phyloP scores from a whole-genome alignment of 2,888 invertebrate species.

The Falcaria lacertinaria region DNA sequence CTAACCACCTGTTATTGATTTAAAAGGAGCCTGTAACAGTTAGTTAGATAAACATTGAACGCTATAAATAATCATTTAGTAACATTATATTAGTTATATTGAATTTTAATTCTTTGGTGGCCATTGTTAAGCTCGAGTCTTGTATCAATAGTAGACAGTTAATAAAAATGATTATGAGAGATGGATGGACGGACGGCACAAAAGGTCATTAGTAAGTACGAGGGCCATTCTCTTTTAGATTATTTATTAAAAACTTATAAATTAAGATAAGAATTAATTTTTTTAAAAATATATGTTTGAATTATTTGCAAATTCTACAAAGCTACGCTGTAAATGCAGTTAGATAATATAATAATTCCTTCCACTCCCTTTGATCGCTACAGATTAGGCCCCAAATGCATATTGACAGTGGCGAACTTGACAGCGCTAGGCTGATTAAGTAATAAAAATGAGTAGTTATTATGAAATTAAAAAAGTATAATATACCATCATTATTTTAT shows the following conservation, averaged over 20 bases:
- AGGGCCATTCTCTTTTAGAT: conserved; percentile 12
- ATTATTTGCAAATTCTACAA: too few species aligned
- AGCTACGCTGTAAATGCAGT: too few species aligned
- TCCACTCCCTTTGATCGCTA: too few species aligned
- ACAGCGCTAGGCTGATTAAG: too few species aligned
- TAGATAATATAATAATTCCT: too few species aligned
- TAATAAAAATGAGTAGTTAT: too few species aligned
- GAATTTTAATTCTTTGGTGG: neutral
- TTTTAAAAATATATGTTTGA: too few species aligned
- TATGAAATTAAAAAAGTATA: too few species aligned
- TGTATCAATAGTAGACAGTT: conserved; percentile 16
- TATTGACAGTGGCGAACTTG: too few species aligned
- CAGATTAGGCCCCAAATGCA: too few species aligned
- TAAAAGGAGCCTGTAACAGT: conserved; percentile 20
- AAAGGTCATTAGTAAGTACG: conserved; percentile 19
- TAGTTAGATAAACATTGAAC: conserved; percentile 30
- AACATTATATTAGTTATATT: conserved; percentile 1
- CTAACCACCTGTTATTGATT: neutral
- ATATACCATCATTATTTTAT: too few species aligned
- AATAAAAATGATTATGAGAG: conserved; percentile 18
- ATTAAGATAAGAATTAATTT: neutral
- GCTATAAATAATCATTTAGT: conserved; percentile 23
- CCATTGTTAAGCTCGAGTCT: conserved; percentile 23
- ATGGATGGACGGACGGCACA: conserved; percentile 20
- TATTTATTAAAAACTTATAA: neutral